A percentile compares a stretch with the other conserved stretches of the same genome.
Conservation (phyloP, 2,888 invertebrate genomes). For the Encarsia formosa region DNA sequence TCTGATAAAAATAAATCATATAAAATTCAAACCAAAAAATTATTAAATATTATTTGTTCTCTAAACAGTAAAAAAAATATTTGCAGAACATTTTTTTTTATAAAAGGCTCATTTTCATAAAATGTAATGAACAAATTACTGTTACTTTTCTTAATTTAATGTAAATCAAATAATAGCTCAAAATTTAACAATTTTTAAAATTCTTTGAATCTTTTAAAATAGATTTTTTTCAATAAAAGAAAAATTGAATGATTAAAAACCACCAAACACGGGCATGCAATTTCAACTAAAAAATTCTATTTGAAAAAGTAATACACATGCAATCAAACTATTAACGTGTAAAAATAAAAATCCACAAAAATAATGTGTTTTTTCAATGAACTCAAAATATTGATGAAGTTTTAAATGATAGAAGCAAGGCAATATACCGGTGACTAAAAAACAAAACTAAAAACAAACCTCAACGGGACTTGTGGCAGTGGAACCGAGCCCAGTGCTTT, state of each 20-base stretch:
- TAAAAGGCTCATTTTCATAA: too few species aligned
- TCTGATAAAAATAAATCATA: too few species aligned
- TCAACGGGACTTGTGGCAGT: slow-evolving; percentile 56
- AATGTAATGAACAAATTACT: not conserved
- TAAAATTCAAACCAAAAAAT: not conserved
- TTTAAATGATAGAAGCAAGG: not conserved
- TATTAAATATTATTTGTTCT: not conserved
- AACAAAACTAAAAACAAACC: slow-evolving; percentile 42
- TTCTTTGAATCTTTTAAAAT: not conserved
- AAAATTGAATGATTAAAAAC: not conserved
- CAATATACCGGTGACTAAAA: slow-evolving; percentile 3
- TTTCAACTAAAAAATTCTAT: not conserved
- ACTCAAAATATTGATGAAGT: too few species aligned
- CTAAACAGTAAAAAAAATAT: too few species aligned
- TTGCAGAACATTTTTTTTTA: too few species aligned
- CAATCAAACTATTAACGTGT: not conserved
- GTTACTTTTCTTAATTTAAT: not conserved
- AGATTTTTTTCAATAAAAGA: not conserved
- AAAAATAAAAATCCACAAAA: not conserved
- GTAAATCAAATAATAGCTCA: not conserved
- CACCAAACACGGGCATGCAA: not conserved
- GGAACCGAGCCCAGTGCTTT: slow-evolving; percentile 52
- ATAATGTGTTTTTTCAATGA: too few species aligned
- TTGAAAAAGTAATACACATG: not conserved
- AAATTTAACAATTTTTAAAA: not conserved